Base-by-base conservation (phyloP, 2,888 invertebrate genomes). In the Lasius fuliginosus region DNA sequence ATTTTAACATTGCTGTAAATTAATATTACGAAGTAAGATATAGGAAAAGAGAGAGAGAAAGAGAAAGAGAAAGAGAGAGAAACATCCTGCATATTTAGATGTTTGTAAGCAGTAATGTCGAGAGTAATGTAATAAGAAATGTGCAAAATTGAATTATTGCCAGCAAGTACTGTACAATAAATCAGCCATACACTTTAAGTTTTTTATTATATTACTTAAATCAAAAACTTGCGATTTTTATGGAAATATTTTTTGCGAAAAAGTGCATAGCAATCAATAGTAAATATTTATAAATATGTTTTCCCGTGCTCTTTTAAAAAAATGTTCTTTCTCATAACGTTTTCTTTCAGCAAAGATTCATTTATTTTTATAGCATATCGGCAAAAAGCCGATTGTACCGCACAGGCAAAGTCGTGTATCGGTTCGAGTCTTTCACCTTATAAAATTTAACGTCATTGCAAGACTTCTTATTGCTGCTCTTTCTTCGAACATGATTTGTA, bases 401-500 rank as follows among this genome's bases (percentile, higher is more conserved):
- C 15, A 23, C 23, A 81, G 23, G 3, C n/a, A 42, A 6, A n/a
- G 36, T 36, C 27, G 12, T 53, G 15, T 42, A 58, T 56, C 27
- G 42, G 18, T 42, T 60, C 27, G n/a, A 58, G 53, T 8, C 18
- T 42, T 40, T 73, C 12, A 49, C 11, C 36, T 49, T 62, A 68
- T 69, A 53, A 56, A 84, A 84, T 84, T 84, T 82, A 82, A 60
- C 68, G 56, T 83, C 56, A 40, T 23, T 46, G 42, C 18, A 36
- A 64, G 49, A 23, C n/a, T 53, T 64, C 60, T 76, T 83, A 71
- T 83, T 67, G 65, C 64, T 56, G 27, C 60, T n/a, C 65, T 49
- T 71, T 27, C 83, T 60, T 75, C 69, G 64, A 67, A 36, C 69
- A 30, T 77, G 85, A 85, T 83, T 85, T 83, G 83, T 73, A 85